phyloP scores from a whole-genome alignment of 53 echinoderm and acorn worm species.

The Luidia sarsii region DNA sequence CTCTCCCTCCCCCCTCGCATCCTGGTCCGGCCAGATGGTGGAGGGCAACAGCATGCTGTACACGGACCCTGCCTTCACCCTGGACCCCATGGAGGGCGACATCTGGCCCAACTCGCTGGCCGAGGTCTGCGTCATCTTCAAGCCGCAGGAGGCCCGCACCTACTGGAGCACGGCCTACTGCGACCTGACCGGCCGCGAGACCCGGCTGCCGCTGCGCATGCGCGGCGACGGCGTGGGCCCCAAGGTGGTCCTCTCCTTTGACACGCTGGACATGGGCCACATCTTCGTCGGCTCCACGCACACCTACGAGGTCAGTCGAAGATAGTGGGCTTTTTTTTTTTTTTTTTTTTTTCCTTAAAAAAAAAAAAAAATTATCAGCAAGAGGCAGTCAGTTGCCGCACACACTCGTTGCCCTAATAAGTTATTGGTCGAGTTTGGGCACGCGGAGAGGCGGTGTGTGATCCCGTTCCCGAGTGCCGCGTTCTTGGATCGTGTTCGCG shows the following conservation, averaged over 20 bases:
- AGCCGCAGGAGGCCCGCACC: constrained; percentile 77
- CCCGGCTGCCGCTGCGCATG: constrained; percentile 84
- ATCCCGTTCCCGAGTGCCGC: too few species aligned
- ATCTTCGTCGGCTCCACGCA: constrained; percentile 95
- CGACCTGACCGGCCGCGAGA: constrained; percentile 95
- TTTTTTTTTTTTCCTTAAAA: background rate
- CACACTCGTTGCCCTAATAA: too few species aligned
- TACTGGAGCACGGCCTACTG: constrained; percentile 93
- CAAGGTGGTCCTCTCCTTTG: constrained; percentile 86
- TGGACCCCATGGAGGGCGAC: constrained; percentile 91
- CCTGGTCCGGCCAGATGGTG: constrained; percentile 60
- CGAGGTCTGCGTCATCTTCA: constrained; percentile 90
- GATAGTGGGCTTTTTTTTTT: background rate
- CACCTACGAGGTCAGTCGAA: constrained; percentile 89
- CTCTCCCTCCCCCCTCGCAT: too few species aligned
- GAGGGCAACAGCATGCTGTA: constrained; percentile 85
- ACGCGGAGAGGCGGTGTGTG: too few species aligned
- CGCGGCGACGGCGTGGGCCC: constrained; percentile 91
- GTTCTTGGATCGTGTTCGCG: too few species aligned
- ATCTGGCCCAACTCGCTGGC: constrained; percentile 94
- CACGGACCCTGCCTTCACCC: constrained; percentile 84
- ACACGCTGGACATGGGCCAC: constrained; percentile 94
- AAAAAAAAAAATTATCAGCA: background rate
- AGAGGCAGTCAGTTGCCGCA: too few species aligned
- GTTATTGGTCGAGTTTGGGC: too few species aligned